Conservation (phyloP, 2,113 vertebrate genomes). For the Bucco capensis region DNA sequence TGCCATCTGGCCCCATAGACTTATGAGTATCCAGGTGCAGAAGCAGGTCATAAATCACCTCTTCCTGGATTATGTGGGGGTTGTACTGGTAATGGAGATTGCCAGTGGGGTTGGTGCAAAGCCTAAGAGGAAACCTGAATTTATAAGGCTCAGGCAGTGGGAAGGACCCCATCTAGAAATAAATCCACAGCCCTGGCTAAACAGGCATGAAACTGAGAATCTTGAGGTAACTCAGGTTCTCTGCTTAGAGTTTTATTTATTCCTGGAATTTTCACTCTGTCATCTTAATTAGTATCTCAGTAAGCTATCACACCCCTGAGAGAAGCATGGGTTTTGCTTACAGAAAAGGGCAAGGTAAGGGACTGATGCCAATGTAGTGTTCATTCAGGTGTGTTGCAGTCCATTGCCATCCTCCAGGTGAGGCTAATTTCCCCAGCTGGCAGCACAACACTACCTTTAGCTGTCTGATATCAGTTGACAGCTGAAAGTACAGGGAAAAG, state of each 20-base stretch:
- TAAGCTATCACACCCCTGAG: not conserved
- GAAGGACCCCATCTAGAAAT: not conserved
- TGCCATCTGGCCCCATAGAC: no score
- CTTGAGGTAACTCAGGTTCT: not conserved
- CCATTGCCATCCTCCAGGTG: fast-evolving
- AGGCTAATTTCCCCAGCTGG: not conserved
- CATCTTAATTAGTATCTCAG: not conserved
- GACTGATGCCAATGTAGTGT: not conserved
- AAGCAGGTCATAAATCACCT: no score
- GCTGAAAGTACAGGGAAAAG: not conserved
- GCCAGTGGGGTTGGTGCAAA: no score
- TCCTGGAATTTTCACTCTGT: not conserved
- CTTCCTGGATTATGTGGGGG: no score
- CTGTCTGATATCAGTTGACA: not conserved
- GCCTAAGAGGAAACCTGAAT: no score
- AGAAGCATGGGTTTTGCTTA: not conserved
- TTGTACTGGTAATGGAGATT: no score
- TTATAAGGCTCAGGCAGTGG: not conserved
- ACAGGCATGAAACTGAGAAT: fast-evolving
- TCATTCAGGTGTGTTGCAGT: not conserved
- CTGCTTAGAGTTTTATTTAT: not conserved
- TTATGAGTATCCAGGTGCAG: no score
- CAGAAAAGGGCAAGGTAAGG: not conserved
- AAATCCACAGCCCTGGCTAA: not conserved
- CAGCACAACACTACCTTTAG: not conserved